Evolutionary conservation across 1,140 invertebrate genomes (phyloP).

Genomic region (Sarcophaga bullata): DNA sequence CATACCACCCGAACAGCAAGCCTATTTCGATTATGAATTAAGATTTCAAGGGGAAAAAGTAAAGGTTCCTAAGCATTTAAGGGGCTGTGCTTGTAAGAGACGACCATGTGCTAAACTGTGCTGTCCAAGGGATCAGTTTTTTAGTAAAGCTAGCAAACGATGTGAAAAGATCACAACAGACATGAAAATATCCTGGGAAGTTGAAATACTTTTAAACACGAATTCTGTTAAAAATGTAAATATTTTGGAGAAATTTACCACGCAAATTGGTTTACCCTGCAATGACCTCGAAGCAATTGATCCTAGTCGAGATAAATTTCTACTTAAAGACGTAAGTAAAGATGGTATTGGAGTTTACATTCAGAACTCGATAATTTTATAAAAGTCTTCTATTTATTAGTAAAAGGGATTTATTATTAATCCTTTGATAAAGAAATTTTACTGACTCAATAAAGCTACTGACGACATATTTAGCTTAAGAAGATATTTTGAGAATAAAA

Average conservation of each 20-base stretch:
- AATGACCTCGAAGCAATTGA: background rate
- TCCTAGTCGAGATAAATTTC: background rate
- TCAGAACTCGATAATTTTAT: no score
- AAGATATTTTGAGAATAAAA: no score
- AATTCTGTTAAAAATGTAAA: background rate
- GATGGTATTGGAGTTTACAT: no score
- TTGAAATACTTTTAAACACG: background rate
- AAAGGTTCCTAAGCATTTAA: background rate
- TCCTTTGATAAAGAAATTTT: no score
- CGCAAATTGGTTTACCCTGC: slow-evolving; percentile 8
- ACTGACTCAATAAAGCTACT: no score
- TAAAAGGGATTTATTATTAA: no score
- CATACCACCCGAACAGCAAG: background rate
- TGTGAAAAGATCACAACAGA: background rate
- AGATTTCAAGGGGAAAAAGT: background rate
- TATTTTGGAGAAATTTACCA: background rate
- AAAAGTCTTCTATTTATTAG: no score
- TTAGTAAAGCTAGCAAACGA: background rate
- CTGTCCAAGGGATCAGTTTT: background rate
- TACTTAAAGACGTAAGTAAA: slow-evolving; percentile 44
- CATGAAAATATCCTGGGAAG: background rate
- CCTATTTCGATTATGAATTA: background rate
- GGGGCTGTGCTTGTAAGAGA: slow-evolving; percentile 1
- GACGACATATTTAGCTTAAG: no score
- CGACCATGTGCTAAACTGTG: slow-evolving; percentile 8